These are phyloP conservation scores for Dendrocopos noguchii DNA, from an alignment of 2,113 vertebrate genomes.

Conservation along the genomic window DNA sequence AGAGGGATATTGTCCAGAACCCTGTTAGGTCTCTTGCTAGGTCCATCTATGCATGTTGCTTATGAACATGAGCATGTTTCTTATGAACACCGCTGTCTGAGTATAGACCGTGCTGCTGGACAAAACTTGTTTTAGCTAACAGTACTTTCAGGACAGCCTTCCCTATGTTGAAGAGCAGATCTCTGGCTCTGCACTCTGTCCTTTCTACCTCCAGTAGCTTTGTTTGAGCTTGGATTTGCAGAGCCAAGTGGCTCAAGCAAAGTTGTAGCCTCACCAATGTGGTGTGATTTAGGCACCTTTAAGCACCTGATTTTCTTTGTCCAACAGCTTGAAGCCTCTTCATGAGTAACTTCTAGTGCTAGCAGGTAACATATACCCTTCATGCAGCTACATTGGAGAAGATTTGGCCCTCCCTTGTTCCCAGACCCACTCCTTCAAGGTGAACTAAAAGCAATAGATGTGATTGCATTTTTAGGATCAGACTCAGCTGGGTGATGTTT, in stretches of 20 bases:
- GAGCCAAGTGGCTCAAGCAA: not conserved
- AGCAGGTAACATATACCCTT: not conserved
- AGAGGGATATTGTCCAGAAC: not conserved
- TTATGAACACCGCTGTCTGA: not conserved
- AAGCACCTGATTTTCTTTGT: not conserved
- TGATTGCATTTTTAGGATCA: not conserved
- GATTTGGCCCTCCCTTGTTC: not conserved
- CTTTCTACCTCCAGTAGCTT: not conserved
- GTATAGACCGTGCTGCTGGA: not conserved
- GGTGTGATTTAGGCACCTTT: not conserved
- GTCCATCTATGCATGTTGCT: not conserved
- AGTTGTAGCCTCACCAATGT: not conserved
- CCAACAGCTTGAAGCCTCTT: not conserved
- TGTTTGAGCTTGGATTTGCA: not conserved
- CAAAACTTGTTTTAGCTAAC: not conserved
- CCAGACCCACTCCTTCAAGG: not conserved
- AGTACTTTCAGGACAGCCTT: not conserved
- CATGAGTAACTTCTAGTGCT: not conserved
- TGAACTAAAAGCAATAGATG: not conserved
- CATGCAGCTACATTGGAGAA: not conserved
- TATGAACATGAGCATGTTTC: rapidly evolving
- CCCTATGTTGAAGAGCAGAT: not conserved
- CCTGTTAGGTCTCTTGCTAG: not conserved
- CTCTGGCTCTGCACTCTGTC: not conserved
- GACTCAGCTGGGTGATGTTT: not conserved